These are phyloP conservation scores for Eubucco bourcierii DNA, from an alignment of 2,113 vertebrate species.

Conservation along the genomic window DNA sequence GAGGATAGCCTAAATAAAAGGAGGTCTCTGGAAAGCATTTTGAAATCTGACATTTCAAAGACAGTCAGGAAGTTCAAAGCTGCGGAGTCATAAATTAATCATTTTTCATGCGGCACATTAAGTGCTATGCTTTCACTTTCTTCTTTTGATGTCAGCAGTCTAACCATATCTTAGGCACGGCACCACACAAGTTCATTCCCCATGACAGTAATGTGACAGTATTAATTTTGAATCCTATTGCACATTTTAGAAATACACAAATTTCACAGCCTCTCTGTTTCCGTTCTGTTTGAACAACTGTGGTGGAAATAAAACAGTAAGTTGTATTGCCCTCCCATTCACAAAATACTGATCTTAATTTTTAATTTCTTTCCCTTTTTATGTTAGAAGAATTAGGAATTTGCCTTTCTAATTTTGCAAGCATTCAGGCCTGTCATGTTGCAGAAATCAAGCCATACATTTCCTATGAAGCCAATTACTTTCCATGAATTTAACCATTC, in stretches of 20 bases:
- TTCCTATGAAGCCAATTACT: neutral
- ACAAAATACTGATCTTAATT: neutral
- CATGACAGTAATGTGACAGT: neutral
- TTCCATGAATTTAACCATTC: neutral
- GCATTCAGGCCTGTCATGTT: neutral
- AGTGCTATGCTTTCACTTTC: neutral
- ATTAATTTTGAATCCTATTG: neutral
- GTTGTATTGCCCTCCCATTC: neutral
- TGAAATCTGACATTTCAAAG: conserved; percentile 29
- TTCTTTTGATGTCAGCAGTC: neutral
- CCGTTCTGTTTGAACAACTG: neutral
- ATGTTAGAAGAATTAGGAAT: neutral
- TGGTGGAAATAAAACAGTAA: neutral
- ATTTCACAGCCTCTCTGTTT: neutral
- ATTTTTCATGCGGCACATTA: neutral
- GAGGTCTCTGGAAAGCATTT: conserved; percentile 4
- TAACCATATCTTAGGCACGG: neutral
- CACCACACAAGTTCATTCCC: neutral
- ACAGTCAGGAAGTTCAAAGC: neutral
- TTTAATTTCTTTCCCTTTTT: neutral
- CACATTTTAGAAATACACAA: neutral
- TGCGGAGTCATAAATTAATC: conserved; percentile 6
- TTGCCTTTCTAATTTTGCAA: neutral
- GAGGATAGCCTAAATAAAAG: neutral
- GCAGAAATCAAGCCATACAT: neutral